Percentiles rank a stretch among this genome's conserved stretches.
Conservation (phyloP, 2,888 invertebrate genomes). For the Metopia argyrocephala region DNA sequence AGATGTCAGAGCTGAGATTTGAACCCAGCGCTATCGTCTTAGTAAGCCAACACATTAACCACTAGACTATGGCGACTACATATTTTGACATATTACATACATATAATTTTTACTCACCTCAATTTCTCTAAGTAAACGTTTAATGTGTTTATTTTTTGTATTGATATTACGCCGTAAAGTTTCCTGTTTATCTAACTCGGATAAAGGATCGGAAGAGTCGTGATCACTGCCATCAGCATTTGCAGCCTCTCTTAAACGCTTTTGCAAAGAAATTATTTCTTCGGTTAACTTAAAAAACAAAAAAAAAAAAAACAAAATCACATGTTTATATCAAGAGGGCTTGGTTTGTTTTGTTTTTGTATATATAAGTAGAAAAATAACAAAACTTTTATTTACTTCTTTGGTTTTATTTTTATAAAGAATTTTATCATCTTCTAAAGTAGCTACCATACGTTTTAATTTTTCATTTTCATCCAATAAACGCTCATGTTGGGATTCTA, state of each 20-base stretch:
- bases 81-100: too few species aligned
- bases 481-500: constrained; percentile 69
- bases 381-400: too few species aligned
- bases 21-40: too few species aligned
- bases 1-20: too few species aligned
- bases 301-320: background rate
- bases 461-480: constrained; percentile 75
- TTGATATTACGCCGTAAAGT: constrained; percentile 79
- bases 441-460: constrained; percentile 73
- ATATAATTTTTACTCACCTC: too few species aligned
- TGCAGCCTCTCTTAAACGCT: constrained; percentile 72
- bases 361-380: too few species aligned
- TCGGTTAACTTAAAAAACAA: constrained; percentile 71
- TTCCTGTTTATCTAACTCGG: constrained; percentile 80
- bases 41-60: background rate
- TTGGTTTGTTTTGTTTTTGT: too few species aligned
- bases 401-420: constrained; percentile 71
- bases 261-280: constrained; percentile 73
- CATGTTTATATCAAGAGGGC: too few species aligned
- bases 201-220: constrained; percentile 80
- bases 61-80: background rate
- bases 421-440: constrained; percentile 74
- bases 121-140: constrained; percentile 85
- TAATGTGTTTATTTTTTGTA: constrained; percentile 88
- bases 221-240: constrained; percentile 76